phyloP scores from a whole-genome alignment of 1,140 invertebrate species.

The Phocides pigmalion region DNA sequence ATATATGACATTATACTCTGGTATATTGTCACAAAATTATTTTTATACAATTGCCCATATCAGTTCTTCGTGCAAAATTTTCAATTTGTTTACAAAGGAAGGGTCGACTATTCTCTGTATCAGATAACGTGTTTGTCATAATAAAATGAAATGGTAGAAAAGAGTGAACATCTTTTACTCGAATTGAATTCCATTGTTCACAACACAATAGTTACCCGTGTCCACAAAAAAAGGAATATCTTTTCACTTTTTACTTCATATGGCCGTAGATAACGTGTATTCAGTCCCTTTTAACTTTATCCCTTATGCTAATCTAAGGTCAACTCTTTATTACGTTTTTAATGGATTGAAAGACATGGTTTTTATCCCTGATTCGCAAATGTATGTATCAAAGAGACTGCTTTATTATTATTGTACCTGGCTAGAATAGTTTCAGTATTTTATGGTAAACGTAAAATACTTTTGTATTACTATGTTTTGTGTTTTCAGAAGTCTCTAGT shows the following conservation, averaged over 20 bases:
- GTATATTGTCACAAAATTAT: no score
- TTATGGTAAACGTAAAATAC: no score
- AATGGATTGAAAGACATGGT: slow-evolving; percentile 49
- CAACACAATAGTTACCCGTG: slow-evolving; percentile 56
- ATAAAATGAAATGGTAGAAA: slow-evolving; percentile 34
- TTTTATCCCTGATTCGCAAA: no score
- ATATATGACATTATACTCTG: no score
- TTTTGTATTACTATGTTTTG: no score
- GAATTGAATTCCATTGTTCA: slow-evolving; percentile 50
- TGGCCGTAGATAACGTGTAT: slow-evolving; percentile 54
- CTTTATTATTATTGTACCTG: no score
- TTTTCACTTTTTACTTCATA: slow-evolving; percentile 52
- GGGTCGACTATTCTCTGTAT: background rate
- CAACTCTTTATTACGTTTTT: slow-evolving; percentile 55
- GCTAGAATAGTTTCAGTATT: no score
- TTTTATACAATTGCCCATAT: no score
- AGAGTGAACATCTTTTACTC: slow-evolving; percentile 39
- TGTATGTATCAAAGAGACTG: no score
- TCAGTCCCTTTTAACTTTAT: slow-evolving; percentile 58
- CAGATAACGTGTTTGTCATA: slow-evolving; percentile 7
- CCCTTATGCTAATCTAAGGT: slow-evolving; percentile 64
- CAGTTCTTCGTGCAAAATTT: background rate
- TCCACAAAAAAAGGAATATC: slow-evolving; percentile 56
- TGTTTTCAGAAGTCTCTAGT: no score
- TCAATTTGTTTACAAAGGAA: slow-evolving; percentile 2